phyloP scores from a whole-genome alignment of 1,140 invertebrate genomes.

The Drosophila azteca region DNA sequence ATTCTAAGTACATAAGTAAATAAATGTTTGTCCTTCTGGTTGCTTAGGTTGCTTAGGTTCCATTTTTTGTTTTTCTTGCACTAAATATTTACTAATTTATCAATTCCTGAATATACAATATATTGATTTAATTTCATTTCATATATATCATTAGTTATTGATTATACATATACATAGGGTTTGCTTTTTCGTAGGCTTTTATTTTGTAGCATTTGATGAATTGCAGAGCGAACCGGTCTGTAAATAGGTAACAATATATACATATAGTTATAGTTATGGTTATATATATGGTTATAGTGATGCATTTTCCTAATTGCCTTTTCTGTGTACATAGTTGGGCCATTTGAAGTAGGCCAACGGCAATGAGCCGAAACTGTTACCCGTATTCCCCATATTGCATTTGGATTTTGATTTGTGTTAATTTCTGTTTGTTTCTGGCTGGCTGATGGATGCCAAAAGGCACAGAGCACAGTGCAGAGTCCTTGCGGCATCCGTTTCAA shows the following conservation, averaged over 20 bases:
- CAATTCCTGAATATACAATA: slow-evolving; percentile 64
- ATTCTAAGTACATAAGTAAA: slow-evolving; percentile 28
- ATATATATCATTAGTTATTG: slow-evolving; percentile 16
- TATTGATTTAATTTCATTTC: slow-evolving; percentile 43
- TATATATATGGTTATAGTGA: too few relatives aligned
- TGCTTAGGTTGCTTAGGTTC: not conserved
- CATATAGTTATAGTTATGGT: too few relatives aligned
- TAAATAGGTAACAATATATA: not conserved
- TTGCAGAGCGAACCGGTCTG: slow-evolving; percentile 31
- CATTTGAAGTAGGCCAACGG: not conserved
- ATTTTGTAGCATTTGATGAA: slow-evolving; percentile 10
- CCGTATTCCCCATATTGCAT: slow-evolving; percentile 38
- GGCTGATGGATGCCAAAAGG: slow-evolving; percentile 1
- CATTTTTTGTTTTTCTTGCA: not conserved
- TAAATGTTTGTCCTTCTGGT: slow-evolving; percentile 9
- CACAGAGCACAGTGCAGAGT: not conserved
- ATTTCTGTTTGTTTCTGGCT: slow-evolving; percentile 28
- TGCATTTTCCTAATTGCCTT: not conserved
- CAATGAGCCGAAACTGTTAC: slow-evolving; percentile 13
- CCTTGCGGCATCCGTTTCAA: slow-evolving; percentile 37
- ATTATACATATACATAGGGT: slow-evolving; percentile 11
- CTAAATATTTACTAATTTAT: slow-evolving; percentile 60
- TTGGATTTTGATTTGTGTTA: slow-evolving; percentile 58
- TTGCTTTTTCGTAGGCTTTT: not conserved
- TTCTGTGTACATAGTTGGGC: too few relatives aligned